Evolutionary conservation across 1,140 invertebrate genomes (phyloP).

Genomic region (Aphidius gifuensis): DNA sequence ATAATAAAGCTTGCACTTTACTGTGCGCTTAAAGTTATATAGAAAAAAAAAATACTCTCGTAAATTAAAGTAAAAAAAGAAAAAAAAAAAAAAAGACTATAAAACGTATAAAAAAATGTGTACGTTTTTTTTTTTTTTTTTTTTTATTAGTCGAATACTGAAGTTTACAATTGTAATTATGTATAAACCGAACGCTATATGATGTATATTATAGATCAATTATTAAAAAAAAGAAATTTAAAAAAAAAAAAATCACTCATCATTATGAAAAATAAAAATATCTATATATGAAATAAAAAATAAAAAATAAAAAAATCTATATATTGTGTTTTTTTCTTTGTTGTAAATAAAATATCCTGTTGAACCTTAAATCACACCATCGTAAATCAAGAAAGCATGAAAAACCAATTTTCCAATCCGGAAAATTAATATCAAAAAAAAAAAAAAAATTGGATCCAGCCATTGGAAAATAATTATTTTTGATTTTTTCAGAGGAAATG

Average conservation of each 20-base stretch:
- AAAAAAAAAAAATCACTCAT: slow-evolving; percentile 45
- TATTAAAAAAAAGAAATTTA: slow-evolving; percentile 38
- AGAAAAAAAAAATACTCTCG: too few relatives aligned
- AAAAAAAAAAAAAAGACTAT: too few relatives aligned
- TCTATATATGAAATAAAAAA: slow-evolving; percentile 49
- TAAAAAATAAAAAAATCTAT: slow-evolving; percentile 30
- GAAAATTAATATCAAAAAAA: too few relatives aligned
- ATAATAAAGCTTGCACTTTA: too few relatives aligned
- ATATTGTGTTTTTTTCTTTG: slow-evolving; percentile 10
- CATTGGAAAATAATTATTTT: too few relatives aligned
- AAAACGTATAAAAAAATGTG: too few relatives aligned
- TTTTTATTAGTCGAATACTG: slow-evolving; percentile 21
- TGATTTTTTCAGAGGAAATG: too few relatives aligned
- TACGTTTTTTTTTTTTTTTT: background rate
- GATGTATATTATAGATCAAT: slow-evolving; percentile 59
- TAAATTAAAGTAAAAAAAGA: too few relatives aligned
- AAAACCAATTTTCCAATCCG: too few relatives aligned
- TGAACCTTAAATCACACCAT: background rate
- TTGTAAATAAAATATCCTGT: background rate
- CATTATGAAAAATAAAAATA: slow-evolving; percentile 54
- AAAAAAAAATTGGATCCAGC: too few relatives aligned
- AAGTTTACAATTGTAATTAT: slow-evolving; percentile 55
- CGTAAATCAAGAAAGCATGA: too few relatives aligned
- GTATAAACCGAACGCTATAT: slow-evolving; percentile 54
- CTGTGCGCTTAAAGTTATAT: too few relatives aligned